Evolutionary conservation across 2,113 vertebrate genomes (phyloP).

Genomic region (Pygoscelis antarcticus): DNA sequence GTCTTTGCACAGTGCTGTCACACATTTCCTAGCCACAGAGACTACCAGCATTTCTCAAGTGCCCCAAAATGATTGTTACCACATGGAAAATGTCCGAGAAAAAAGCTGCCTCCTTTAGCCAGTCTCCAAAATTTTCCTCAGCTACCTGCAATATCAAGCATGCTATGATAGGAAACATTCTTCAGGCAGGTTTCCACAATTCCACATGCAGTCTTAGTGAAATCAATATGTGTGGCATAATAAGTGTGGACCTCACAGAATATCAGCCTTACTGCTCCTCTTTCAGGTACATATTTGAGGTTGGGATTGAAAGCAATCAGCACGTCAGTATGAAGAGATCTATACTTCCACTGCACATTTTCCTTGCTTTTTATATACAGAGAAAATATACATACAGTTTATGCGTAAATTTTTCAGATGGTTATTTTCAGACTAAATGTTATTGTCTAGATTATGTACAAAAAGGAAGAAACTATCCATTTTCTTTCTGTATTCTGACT

Average conservation of each 20-base stretch:
- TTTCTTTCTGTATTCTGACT: neutral
- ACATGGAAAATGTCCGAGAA: neutral
- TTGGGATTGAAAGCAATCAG: neutral
- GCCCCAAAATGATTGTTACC: neutral
- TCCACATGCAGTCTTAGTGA: neutral
- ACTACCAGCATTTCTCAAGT: neutral
- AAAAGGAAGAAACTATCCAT: neutral
- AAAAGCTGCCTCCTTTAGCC: neutral
- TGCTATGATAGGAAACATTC: neutral
- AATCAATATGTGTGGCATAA: neutral
- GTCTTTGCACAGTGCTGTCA: neutral
- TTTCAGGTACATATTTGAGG: neutral
- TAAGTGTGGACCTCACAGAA: neutral
- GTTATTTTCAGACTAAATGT: neutral
- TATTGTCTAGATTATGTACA: neutral
- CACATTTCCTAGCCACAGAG: neutral
- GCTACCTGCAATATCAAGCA: neutral
- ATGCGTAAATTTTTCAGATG: neutral
- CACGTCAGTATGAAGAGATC: neutral
- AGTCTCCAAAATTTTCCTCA: neutral
- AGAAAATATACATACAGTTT: neutral
- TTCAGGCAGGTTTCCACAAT: neutral
- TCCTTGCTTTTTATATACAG: neutral
- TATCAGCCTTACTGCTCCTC: neutral
- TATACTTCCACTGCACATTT: neutral